Percentiles rank a stretch among this genome's conserved stretches.
phyloP scores from a whole-genome alignment of 2,797 vertebrate species.

The Acropternis orthonyx region DNA sequence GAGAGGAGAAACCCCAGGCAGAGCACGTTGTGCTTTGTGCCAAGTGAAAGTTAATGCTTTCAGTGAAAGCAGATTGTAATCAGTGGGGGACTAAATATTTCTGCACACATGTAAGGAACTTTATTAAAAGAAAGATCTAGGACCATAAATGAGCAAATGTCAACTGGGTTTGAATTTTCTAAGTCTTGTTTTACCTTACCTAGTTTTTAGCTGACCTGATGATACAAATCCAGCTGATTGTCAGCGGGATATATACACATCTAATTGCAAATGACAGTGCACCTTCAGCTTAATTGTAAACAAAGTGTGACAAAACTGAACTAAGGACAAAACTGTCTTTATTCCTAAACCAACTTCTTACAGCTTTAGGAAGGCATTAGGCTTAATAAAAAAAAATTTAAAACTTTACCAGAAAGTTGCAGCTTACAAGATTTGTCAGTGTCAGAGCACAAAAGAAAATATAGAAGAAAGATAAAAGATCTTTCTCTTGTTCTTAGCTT shows the following conservation, averaged over 20 bases:
- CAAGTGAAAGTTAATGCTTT: not conserved
- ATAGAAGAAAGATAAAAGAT: not conserved
- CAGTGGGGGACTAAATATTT: not conserved
- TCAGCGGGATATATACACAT: not conserved
- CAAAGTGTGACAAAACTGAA: not conserved
- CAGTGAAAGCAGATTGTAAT: not conserved
- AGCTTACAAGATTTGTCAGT: not conserved
- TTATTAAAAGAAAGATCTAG: not conserved
- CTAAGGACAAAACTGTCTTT: not conserved
- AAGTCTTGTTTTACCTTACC: not conserved
- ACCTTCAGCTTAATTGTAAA: not conserved
- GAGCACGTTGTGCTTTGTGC: fast-evolving
- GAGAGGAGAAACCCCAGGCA: not conserved
- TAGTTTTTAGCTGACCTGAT: not conserved
- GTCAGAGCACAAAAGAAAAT: not conserved
- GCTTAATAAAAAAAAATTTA: not conserved
- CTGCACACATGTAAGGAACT: not conserved
- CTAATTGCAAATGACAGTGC: not conserved
- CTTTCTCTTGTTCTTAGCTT: not conserved
- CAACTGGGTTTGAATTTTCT: not conserved
- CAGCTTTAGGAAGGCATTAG: not conserved
- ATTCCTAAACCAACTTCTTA: not conserved
- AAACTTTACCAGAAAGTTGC: not conserved
- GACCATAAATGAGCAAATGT: not conserved
- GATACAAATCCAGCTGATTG: not conserved